Percentiles rank a stretch among this genome's conserved stretches.
phyloP scores from a whole-genome alignment of 2,113 vertebrate species.

The Spheniscus mendiculus region DNA sequence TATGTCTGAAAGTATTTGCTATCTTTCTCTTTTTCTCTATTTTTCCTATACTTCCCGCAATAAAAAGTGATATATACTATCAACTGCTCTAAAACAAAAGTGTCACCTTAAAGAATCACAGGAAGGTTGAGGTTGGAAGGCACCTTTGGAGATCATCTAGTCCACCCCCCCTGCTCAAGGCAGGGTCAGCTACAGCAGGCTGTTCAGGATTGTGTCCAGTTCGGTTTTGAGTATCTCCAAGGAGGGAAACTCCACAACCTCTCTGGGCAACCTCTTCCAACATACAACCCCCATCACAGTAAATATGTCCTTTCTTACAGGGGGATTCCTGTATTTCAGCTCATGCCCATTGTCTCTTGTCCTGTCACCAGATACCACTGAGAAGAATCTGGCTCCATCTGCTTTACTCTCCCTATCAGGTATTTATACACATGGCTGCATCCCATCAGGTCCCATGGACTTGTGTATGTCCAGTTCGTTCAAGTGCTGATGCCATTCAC shows the following conservation, averaged over 20 bases:
- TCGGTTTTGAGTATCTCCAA: not conserved
- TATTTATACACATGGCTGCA: not conserved
- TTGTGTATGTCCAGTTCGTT: not conserved
- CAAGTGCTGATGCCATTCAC: not conserved
- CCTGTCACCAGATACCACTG: not conserved
- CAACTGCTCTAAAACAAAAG: not conserved
- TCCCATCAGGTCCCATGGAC: not conserved
- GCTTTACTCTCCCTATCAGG: not conserved
- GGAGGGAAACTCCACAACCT: not conserved
- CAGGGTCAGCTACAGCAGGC: not conserved
- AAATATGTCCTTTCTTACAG: not conserved
- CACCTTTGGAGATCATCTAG: not conserved
- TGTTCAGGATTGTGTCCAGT: not conserved
- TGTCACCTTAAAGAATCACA: not conserved
- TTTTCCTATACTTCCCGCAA: not conserved
- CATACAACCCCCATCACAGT: not conserved
- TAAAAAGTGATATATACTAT: not conserved
- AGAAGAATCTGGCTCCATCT: not conserved
- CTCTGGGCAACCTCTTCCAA: not conserved
- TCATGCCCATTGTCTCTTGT: not conserved
- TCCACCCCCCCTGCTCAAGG: not conserved
- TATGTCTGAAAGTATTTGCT: not conserved
- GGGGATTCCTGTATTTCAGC: not conserved
- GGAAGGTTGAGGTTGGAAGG: not conserved
- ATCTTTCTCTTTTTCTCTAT: not conserved